Base-by-base conservation (phyloP, 1,140 invertebrate genomes). In the Lucilia sericata region DNA sequence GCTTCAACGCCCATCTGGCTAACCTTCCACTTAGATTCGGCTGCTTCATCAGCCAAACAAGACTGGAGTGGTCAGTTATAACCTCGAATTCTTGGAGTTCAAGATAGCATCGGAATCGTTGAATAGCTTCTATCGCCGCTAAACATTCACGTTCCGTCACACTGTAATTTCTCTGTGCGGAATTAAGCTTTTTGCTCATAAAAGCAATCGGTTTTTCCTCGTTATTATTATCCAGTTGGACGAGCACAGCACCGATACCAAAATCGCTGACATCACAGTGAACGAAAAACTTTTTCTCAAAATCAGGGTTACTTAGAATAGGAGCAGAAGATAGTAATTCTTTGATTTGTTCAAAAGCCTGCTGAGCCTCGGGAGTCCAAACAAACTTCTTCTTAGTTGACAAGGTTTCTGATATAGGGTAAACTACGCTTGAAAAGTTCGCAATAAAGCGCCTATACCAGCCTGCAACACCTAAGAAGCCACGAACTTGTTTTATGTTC, bases 71-170 rank as follows among this genome's bases (percentile, higher is more conserved):
- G 49, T 89, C 87, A 7, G 87, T 88, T n/a, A 92, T 84, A 0
- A 93, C 89, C 5, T 74, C 87, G 83, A 93, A 92, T 7, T 85
- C 85, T 19, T 85, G 83, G 88, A 85, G 88, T 36, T 91, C 88
- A 36, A 92, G 60, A 75, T 2, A 82, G n/a, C n/a, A n/a, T n/a
- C n/a, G n/a, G n/a, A n/a, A n/a, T n/a, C n/a, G n/a, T n/a, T n/a
- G n/a, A n/a, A n/a, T n/a, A n/a, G n/a, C n/a, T n/a, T n/a, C n/a
- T n/a, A n/a, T n/a, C n/a, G n/a, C n/a, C n/a, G n/a, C 84, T 21
- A 85, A 75, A 21, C 82, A 85, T 34, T 83, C 84, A 19, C 82
- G 74, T 78, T 84, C 82, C 8, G 85, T 84, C 0, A 84, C 85
- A 14, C 74, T 85, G 34, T 83, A 84, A 49, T 85, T 85, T n/a